A percentile compares a stretch with the other conserved stretches of the same genome.
Evolutionary conservation across 1,140 invertebrate species (phyloP).

Genomic region (Pteromalus puparum): DNA sequence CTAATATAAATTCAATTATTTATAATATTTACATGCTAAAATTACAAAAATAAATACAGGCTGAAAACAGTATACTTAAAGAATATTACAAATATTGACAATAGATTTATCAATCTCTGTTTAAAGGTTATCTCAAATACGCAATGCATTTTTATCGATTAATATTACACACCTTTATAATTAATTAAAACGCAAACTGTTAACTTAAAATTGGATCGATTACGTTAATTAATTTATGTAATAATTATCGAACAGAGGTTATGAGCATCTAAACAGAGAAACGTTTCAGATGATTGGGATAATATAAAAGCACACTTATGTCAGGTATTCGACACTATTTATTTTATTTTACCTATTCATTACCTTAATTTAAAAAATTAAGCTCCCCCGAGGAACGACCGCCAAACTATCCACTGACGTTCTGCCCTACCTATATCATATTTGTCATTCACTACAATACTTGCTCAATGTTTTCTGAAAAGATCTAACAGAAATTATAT

Average conservation of each 20-base stretch:
- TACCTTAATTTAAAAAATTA: conserved; percentile 45
- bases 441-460: neutral
- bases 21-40: too few species aligned
- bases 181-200: neutral
- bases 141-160: neutral
- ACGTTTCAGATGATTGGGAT: neutral
- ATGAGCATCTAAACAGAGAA: conserved; percentile 7
- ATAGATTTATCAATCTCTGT: too few species aligned
- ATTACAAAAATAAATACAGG: too few species aligned
- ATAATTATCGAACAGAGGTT: conserved; percentile 35
- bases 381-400: neutral
- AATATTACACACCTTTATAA: neutral
- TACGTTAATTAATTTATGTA: conserved; percentile 48
- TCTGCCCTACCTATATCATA: conserved; percentile 1
- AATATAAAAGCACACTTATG: neutral
- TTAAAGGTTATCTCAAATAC: too few species aligned
- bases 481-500: neutral
- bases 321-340: neutral
- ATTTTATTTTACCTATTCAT: neutral
- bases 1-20: neutral
- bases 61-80: too few species aligned
- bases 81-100: neutral
- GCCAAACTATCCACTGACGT: conserved; percentile 18
- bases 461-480: conserved; percentile 45
- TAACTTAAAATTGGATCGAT: conserved; percentile 19